phyloP scores from a whole-genome alignment of 2,888 invertebrate genomes.

The Habrosyne pyritoides region DNA sequence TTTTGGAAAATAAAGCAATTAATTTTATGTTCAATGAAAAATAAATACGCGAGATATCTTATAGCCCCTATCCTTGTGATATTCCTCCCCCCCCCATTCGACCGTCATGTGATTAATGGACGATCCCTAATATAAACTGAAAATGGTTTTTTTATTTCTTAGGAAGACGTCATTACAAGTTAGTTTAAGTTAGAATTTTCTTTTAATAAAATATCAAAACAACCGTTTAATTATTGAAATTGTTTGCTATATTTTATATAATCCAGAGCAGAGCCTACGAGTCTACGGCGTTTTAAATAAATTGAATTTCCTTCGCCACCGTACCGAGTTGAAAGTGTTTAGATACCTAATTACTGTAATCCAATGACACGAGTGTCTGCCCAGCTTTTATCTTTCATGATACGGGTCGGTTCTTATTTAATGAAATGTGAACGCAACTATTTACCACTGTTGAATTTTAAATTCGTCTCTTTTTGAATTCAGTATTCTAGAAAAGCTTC shows the following conservation, averaged over 20 bases:
- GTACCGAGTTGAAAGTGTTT: slow-evolving; percentile 1
- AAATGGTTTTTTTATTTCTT: too few species aligned
- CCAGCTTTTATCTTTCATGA: not conserved
- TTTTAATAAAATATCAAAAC: too few species aligned
- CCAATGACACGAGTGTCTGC: slow-evolving; percentile 1
- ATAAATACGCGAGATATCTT: too few species aligned
- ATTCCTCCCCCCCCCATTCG: too few species aligned
- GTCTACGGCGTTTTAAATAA: slow-evolving; percentile 1
- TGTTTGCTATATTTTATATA: not conserved
- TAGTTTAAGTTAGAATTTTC: too few species aligned
- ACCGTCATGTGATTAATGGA: too few species aligned
- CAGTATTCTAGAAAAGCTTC: too few species aligned
- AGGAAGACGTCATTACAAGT: too few species aligned
- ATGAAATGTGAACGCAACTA: not conserved
- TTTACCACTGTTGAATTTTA: not conserved
- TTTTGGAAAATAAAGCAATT: too few species aligned
- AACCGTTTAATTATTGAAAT: not conserved
- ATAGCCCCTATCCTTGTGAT: too few species aligned
- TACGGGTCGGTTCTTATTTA: slow-evolving; percentile 1
- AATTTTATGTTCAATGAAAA: too few species aligned
- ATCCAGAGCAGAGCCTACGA: not conserved
- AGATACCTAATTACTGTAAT: slow-evolving; percentile 2
- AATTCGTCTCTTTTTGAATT: not conserved
- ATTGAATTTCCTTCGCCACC: not conserved
- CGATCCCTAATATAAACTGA: too few species aligned